Evolutionary conservation across 2,113 vertebrate genomes (phyloP).

Genomic region (Entelurus aequoreus): DNA sequence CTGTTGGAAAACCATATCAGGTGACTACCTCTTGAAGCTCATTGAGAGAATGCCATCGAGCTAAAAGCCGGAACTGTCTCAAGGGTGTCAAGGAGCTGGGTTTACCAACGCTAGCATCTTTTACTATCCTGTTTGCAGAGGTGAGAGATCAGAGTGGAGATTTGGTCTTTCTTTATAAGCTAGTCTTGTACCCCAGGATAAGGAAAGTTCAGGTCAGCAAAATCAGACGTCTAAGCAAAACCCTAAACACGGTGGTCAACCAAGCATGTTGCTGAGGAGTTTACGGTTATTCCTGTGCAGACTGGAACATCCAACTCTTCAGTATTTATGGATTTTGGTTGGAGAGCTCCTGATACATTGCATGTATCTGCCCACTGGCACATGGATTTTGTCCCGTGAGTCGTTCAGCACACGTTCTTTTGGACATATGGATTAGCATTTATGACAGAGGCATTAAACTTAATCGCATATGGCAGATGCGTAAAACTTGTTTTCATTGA

Average conservation of each 20-base stretch:
- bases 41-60: no score
- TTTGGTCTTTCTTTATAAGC: not conserved
- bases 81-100: no score
- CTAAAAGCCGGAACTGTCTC: no score
- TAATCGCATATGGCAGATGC: no score
- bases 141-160: not conserved
- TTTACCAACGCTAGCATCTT: not conserved
- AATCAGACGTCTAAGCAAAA: not conserved
- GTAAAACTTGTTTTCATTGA: no score
- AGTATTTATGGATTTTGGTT: not conserved
- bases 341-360: not conserved
- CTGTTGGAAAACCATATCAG: no score
- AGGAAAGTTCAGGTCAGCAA: not conserved
- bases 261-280: conserved; percentile 2
- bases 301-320: not conserved
- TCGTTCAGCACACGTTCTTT: no score
- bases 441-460: no score
- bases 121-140: not conserved
- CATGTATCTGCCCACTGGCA: no score
- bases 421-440: no score
- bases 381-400: no score
- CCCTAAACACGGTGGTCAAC: not conserved
- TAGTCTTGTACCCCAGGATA: not conserved
- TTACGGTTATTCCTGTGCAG: not conserved
- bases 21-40: no score